A percentile compares a stretch with the other conserved stretches of the same genome.
Conservation (phyloP, 1,140 invertebrate species). For the Cotesia typhae region DNA sequence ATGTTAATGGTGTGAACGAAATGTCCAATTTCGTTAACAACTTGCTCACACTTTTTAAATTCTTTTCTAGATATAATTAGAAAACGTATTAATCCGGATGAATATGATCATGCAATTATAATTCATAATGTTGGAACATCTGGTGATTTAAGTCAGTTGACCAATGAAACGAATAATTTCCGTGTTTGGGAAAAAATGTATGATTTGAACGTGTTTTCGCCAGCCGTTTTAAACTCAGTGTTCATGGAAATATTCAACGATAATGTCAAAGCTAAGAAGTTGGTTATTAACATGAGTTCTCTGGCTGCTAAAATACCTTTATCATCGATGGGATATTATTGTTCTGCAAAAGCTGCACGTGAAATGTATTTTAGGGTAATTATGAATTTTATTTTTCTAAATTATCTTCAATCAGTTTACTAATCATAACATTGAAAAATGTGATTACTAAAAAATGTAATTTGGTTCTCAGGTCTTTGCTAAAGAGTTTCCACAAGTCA, state of each 20-base stretch:
- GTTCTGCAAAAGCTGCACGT: slow-evolving; percentile 87
- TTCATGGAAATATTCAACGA: slow-evolving; percentile 73
- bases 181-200: slow-evolving; percentile 75
- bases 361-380: slow-evolving; percentile 88
- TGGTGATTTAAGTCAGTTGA: slow-evolving; percentile 75
- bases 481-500: slow-evolving; percentile 77
- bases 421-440: too few relatives aligned
- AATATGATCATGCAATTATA: slow-evolving; percentile 77
- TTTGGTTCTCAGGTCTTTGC: slow-evolving; percentile 70
- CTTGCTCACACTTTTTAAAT: background rate
- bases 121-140: slow-evolving; percentile 91
- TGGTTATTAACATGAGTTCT: slow-evolving; percentile 90
- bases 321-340: slow-evolving; percentile 81
- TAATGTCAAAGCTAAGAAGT: slow-evolving; percentile 59
- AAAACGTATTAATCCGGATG: slow-evolving; percentile 52
- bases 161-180: slow-evolving; percentile 70
- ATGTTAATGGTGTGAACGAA: background rate
- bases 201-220: slow-evolving; percentile 82
- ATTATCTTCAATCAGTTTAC: background rate
- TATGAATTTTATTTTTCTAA: background rate
- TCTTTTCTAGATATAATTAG: slow-evolving; percentile 59
- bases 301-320: slow-evolving; percentile 80
- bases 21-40: slow-evolving; percentile 6
- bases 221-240: slow-evolving; percentile 78
- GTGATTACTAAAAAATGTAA: background rate